phyloP scores from a whole-genome alignment of 2,888 invertebrate genomes.

The Hyles lineata region DNA sequence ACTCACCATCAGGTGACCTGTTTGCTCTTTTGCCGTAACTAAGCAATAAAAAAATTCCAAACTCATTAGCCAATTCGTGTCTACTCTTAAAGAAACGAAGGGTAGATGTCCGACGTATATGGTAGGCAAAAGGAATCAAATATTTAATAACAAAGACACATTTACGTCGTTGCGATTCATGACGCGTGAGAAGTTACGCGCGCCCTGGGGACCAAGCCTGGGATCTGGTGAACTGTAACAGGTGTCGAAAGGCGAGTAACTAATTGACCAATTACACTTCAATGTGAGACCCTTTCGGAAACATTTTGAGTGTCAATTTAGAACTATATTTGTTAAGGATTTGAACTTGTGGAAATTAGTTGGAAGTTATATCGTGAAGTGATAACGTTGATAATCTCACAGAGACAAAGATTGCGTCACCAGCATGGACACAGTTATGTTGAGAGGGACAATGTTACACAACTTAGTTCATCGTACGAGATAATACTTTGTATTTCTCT shows the following conservation, averaged over 20 bases:
- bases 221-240: background rate
- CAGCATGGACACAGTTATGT: background rate
- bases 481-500: background rate
- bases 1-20: no score
- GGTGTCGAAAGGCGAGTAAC: background rate
- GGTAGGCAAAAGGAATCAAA: no score
- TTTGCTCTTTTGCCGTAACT: no score
- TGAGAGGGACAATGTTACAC: background rate
- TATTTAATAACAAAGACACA: no score
- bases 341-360: background rate
- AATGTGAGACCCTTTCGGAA: background rate
- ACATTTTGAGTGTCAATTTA: background rate
- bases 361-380: no score
- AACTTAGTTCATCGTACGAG: background rate
- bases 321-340: background rate
- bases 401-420: background rate
- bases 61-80: no score
- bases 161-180: no score
- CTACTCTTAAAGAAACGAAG: no score
- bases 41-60: no score
- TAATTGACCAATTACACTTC: conserved; percentile 19
- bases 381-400: background rate
- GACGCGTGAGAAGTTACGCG: background rate
- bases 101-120: no score
- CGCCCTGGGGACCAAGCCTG: background rate